These are phyloP conservation scores for Oscheius myriophilus DNA, from an alignment of 2,888 invertebrate genomes.

Conservation along the genomic window DNA sequence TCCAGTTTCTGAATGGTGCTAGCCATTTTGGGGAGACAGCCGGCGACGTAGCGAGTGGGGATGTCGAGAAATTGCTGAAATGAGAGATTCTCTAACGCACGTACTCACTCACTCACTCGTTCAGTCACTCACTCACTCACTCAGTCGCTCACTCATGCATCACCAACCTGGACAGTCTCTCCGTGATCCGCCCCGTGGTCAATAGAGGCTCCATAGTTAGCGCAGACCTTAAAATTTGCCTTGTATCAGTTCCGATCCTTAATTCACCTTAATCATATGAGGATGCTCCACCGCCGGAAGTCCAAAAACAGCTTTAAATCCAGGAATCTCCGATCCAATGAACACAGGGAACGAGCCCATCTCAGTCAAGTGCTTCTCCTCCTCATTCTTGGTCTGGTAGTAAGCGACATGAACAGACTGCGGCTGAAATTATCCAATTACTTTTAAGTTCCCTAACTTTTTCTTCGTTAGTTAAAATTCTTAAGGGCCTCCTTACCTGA, in stretches of 20 bases:
- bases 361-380: background rate
- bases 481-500: conserved; percentile 35
- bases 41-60: background rate
- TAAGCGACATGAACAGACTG: background rate
- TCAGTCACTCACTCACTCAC: too few relatives aligned
- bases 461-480: too few relatives aligned
- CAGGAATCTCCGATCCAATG: background rate
- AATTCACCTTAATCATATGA: background rate
- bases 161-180: conserved; percentile 4
- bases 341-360: background rate
- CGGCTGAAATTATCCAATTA: background rate
- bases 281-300: conserved; percentile 4
- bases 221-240: background rate
- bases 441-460: background rate
- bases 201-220: background rate
- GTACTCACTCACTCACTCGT: too few relatives aligned
- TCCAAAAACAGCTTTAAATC: background rate
- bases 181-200: background rate
- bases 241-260: background rate
- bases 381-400: background rate
- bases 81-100: too few relatives aligned
- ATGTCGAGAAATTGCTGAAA: conserved; percentile 3
- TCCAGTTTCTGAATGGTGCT: background rate
- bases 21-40: too few relatives aligned
- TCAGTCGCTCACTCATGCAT: too few relatives aligned